Percentiles rank a stretch among this genome's conserved stretches.
Evolutionary conservation across 2,888 invertebrate genomes (phyloP).

Genomic region (Argyra leucocephala): DNA sequence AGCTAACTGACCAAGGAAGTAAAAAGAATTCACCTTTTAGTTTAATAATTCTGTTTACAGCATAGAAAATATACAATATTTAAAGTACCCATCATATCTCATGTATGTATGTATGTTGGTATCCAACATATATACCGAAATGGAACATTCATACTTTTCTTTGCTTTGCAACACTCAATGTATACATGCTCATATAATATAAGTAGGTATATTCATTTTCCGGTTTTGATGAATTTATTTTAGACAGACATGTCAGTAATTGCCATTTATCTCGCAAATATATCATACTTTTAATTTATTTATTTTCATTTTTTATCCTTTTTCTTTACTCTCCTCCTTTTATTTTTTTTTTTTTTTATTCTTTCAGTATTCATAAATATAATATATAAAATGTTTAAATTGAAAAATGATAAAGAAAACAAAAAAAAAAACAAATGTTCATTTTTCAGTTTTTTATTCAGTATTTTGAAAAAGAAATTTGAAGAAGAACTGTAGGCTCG

Average conservation of each 20-base stretch:
- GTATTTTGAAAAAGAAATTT: not conserved
- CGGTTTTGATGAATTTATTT: constrained; percentile 24
- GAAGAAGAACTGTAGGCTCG: not conserved
- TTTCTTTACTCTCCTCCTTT: not conserved
- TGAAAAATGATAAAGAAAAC: not conserved
- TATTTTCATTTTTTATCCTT: not conserved
- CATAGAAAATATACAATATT: too few species aligned
- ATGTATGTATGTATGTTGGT: too few species aligned
- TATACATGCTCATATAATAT: too few species aligned
- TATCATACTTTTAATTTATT: not conserved
- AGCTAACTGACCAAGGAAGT: too few species aligned
- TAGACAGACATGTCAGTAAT: constrained; percentile 24
- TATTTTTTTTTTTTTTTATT: not conserved
- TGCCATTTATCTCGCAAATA: constrained; percentile 21
- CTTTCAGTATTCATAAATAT: too few species aligned
- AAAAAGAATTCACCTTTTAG: too few species aligned
- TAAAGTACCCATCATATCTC: too few species aligned
- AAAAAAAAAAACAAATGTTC: not conserved
- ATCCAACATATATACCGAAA: too few species aligned
- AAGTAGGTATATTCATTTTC: constrained; percentile 12
- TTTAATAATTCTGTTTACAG: too few species aligned
- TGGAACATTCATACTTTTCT: too few species aligned
- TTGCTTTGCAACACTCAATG: too few species aligned
- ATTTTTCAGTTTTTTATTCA: not conserved
- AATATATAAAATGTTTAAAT: too few species aligned